Evolutionary conservation across 2,113 vertebrate genomes (phyloP).

Genomic region (Scomber scombrus): DNA sequence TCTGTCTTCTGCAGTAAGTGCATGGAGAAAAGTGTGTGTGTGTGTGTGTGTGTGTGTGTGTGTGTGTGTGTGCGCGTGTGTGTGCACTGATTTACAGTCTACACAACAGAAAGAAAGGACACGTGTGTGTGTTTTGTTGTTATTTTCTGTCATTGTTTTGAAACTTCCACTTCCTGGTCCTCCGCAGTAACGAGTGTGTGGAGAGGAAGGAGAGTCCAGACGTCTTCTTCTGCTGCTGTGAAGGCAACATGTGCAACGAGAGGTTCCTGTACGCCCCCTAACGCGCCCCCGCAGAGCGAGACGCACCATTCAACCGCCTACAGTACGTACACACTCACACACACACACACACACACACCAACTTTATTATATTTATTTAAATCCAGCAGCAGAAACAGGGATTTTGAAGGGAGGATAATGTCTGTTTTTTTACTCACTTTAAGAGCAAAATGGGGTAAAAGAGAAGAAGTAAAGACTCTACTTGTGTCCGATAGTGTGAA

Average conservation of each 20-base stretch:
- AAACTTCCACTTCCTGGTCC: slow-evolving; percentile 36
- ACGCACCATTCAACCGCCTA: slow-evolving; percentile 78
- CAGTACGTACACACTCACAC: slow-evolving; percentile 69
- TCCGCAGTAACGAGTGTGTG: slow-evolving; percentile 92
- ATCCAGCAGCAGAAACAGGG: too few species aligned
- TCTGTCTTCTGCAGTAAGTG: slow-evolving; percentile 4
- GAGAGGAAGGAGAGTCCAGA: slow-evolving; percentile 97
- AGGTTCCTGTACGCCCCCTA: slow-evolving; percentile 93
- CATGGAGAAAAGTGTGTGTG: neutral
- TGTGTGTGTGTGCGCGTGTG: too few species aligned
- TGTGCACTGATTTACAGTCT: neutral
- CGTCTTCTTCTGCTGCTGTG: slow-evolving; percentile 99
- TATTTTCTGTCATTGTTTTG: neutral
- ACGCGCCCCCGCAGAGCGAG: slow-evolving; percentile 89
- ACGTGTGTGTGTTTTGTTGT: slow-evolving; percentile 27
- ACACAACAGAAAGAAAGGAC: neutral
- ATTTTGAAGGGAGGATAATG: too few species aligned
- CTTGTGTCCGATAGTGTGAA: too few species aligned
- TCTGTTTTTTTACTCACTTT: too few species aligned
- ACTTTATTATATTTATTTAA: too few species aligned
- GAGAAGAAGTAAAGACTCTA: too few species aligned
- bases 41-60: too few species aligned
- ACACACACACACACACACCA: neutral
- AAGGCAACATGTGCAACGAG: slow-evolving; percentile 98
- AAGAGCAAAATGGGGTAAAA: too few species aligned